Percentiles rank a stretch among this genome's conserved stretches.
These are phyloP conservation scores for Leucophora obtusa DNA, from an alignment of 2,888 invertebrate genomes.

Conservation along the genomic window DNA sequence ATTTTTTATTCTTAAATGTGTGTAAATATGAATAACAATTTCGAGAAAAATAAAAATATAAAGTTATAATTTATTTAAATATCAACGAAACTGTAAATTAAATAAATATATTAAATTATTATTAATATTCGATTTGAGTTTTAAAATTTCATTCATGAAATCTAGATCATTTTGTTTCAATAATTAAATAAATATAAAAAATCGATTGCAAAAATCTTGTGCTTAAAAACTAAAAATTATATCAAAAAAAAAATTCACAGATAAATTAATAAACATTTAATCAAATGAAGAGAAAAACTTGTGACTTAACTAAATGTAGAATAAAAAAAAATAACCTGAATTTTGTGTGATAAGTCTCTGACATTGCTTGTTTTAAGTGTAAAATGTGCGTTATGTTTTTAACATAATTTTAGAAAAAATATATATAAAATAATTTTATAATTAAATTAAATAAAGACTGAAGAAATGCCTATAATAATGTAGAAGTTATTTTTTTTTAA, in stretches of 20 bases:
- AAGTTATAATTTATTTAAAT: constrained; percentile 11
- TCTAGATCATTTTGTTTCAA: neutral
- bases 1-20: constrained; percentile 43
- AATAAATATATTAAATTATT: constrained; percentile 1
- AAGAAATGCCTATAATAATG: too few species aligned
- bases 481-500: too few species aligned
- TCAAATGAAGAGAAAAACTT: constrained; percentile 22
- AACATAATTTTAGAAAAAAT: constrained; percentile 22
- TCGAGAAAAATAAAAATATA: constrained; percentile 30
- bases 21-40: constrained; percentile 50
- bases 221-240: constrained; percentile 17
- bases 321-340: constrained; percentile 45
- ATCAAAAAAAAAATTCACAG: constrained; percentile 44
- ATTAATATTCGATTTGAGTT: constrained; percentile 8
- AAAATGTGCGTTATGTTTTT: constrained; percentile 40
- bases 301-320: constrained; percentile 51
- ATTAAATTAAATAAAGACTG: neutral
- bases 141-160: neutral
- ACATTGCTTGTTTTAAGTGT: constrained; percentile 52
- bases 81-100: constrained; percentile 1
- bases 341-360: constrained; percentile 47
- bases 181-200: constrained; percentile 1
- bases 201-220: constrained; percentile 7
- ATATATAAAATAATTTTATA: too few species aligned
- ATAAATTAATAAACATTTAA: constrained; percentile 17